Evolutionary conservation across 2,888 invertebrate species (phyloP).

Genomic region (Drosophila rellima): DNA sequence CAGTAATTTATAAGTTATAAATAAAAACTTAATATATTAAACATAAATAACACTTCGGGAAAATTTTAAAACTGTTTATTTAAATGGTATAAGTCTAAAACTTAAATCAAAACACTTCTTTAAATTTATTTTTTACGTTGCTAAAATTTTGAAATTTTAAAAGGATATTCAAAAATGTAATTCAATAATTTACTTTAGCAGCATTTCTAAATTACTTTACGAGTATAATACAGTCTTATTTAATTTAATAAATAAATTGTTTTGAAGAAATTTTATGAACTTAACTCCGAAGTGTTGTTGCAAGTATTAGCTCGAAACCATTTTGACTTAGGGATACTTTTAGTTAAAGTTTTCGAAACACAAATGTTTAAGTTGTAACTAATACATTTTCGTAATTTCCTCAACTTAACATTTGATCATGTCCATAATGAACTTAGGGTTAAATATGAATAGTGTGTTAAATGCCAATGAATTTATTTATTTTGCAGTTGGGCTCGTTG

Average conservation of each 20-base stretch:
- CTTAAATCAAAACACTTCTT: neutral
- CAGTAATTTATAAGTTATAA: too few relatives aligned
- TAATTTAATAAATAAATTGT: too few relatives aligned
- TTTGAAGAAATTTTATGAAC: too few relatives aligned
- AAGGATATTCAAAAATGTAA: too few relatives aligned
- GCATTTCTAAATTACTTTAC: too few relatives aligned
- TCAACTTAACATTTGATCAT: neutral
- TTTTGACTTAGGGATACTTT: neutral
- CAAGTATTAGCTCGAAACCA: neutral
- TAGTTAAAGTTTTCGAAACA: neutral
- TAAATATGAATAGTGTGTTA: slow-evolving; percentile 9
- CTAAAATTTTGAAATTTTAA: too few relatives aligned
- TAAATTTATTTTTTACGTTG: too few relatives aligned
- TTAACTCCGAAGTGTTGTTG: too few relatives aligned
- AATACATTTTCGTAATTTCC: neutral
- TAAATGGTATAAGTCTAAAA: neutral
- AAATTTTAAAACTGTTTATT: neutral
- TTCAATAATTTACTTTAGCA: too few relatives aligned
- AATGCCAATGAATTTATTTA: slow-evolving; percentile 27
- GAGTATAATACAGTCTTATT: too few relatives aligned
- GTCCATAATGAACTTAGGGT: neutral
- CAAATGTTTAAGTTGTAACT: neutral
- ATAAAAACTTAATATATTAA: too few relatives aligned
- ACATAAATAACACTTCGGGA: neutral
- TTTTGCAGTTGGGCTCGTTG: slow-evolving; percentile 24